Evolutionary conservation across 2,797 vertebrate genomes (phyloP).

Genomic region (Notolepis coatsorum): DNA sequence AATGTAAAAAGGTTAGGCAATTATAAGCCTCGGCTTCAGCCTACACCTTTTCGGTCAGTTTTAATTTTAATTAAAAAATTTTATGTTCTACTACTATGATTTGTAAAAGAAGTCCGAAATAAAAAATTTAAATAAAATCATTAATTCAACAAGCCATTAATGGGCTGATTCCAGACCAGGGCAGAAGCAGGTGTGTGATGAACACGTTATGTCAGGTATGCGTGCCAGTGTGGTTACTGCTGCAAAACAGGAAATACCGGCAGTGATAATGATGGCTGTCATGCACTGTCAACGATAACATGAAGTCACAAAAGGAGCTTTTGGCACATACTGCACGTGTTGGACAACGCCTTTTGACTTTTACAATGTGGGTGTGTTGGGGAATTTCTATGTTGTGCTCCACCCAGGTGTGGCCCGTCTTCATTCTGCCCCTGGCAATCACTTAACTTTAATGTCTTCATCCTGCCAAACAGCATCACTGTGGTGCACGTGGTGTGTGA

Average conservation of each 20-base stretch:
- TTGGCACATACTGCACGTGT: not conserved
- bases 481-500: not conserved
- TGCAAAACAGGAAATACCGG: slow-evolving; percentile 5
- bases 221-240: not conserved
- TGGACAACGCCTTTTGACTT: not conserved
- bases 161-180: no score
- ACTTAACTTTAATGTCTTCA: not conserved
- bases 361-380: not conserved
- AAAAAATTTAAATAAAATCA: no score
- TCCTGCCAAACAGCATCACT: not conserved
- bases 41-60: no score
- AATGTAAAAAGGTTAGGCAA: no score
- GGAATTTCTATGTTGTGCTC: not conserved
- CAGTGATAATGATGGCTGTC: not conserved
- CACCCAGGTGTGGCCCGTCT: slow-evolving; percentile 9
- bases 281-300: not conserved
- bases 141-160: no score
- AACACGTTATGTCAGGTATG: no score
- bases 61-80: no score
- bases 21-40: no score
- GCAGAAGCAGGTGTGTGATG: no score
- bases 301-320: not conserved
- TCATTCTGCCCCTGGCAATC: not conserved
- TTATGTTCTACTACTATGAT: no score
- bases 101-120: no score